These are phyloP conservation scores for Metallyticus violacea DNA, from an alignment of 2,888 invertebrate genomes.

Conservation along the genomic window DNA sequence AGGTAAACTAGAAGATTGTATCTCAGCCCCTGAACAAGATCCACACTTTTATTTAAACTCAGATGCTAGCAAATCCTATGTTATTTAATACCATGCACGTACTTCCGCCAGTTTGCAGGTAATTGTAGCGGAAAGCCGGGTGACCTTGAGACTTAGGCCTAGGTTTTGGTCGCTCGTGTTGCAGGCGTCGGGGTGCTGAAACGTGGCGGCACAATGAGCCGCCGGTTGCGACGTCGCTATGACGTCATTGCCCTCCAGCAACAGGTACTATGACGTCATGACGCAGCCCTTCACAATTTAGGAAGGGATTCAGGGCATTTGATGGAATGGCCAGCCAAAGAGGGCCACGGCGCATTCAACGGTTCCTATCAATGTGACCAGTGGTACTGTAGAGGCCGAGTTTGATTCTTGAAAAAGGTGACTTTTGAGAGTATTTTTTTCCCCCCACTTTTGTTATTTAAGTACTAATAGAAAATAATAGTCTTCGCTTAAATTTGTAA, in stretches of 20 bases:
- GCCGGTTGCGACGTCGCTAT: conserved; percentile 1
- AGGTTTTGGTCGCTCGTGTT: not conserved
- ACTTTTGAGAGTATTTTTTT: not conserved
- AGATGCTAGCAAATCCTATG: no score
- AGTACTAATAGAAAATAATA: no score
- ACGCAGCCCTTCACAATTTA: not conserved
- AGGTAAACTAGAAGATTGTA: no score
- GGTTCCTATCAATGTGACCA: not conserved
- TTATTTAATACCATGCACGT: no score
- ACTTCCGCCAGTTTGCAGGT: no score
- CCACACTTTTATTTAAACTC: no score
- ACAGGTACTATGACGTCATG: not conserved
- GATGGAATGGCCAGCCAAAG: not conserved
- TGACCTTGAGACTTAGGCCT: not conserved
- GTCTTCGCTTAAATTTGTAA: no score
- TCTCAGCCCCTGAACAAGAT: no score
- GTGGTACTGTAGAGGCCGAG: not conserved
- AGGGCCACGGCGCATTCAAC: not conserved
- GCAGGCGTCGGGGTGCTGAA: not conserved
- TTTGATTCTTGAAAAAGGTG: no score
- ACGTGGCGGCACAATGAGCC: not conserved
- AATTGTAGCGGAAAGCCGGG: no score
- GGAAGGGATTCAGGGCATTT: not conserved
- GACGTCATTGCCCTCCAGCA: not conserved
- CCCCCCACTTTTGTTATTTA: no score